Conservation (phyloP, 2,888 invertebrate genomes). For the Malthinus seriepunctatus region DNA sequence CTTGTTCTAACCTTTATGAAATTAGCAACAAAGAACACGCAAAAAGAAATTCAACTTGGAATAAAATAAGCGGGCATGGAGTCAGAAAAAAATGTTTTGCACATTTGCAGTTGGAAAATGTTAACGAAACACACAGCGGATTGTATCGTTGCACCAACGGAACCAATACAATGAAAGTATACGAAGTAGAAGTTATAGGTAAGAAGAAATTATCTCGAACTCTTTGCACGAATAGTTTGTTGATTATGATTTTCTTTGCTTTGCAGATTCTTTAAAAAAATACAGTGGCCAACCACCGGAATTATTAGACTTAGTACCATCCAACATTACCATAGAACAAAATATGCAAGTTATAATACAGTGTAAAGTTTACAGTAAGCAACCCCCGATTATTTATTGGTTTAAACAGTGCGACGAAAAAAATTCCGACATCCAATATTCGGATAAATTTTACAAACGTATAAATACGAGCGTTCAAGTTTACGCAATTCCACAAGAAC, state of each 20-base stretch:
- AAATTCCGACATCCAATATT: constrained; percentile 44
- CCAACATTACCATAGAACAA: constrained; percentile 41
- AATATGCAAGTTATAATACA: constrained; percentile 47
- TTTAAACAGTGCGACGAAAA: constrained; percentile 46
- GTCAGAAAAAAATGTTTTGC: constrained; percentile 32
- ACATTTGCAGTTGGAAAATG: constrained; percentile 39
- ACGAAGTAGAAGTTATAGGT: constrained; percentile 42
- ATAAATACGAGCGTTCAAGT: constrained; percentile 36
- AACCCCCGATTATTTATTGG: constrained; percentile 48
- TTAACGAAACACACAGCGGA: constrained; percentile 40
- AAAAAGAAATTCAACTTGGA: constrained; percentile 21
- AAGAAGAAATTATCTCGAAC: no score
- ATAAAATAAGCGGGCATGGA: constrained; percentile 10
- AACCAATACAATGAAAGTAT: constrained; percentile 38
- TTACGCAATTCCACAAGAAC: constrained; percentile 40
- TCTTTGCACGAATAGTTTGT: no score
- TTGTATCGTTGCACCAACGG: constrained; percentile 46
- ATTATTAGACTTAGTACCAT: constrained; percentile 42
- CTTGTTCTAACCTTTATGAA: constrained; percentile 33
- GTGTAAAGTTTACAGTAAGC: constrained; percentile 48
- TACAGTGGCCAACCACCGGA: constrained; percentile 41
- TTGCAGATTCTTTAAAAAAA: constrained; percentile 37
- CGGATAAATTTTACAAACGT: constrained; percentile 43
- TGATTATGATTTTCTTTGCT: constrained; percentile 21
- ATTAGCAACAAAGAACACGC: constrained; percentile 7